These are phyloP conservation scores for Sphaerodactylus townsendi DNA, from an alignment of 2,113 vertebrate species.

Conservation along the genomic window DNA sequence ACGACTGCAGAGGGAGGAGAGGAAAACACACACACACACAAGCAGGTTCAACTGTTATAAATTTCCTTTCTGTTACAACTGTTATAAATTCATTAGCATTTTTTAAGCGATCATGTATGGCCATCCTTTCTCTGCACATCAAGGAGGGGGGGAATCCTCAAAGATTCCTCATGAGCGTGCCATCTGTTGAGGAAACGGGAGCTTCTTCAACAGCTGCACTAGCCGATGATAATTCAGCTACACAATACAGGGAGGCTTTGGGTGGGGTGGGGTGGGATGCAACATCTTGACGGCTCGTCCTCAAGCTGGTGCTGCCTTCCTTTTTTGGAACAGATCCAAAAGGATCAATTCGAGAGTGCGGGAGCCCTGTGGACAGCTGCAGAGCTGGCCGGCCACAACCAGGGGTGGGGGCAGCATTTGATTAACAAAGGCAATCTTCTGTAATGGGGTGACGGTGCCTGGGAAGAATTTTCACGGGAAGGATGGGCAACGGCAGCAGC, in stretches of 20 bases:
- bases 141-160: conserved; percentile 6
- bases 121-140: neutral
- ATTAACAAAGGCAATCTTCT: conserved; percentile 29
- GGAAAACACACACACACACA: neutral
- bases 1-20: conserved; percentile 51
- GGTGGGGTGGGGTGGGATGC: neutral
- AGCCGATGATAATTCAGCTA: neutral
- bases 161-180: conserved; percentile 13
- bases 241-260: too few relatives aligned
- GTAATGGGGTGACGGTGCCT: conserved; percentile 21
- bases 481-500: conserved; percentile 8
- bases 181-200: conserved; percentile 28
- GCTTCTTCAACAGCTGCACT: conserved; percentile 29
- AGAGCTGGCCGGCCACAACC: neutral
- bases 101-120: neutral
- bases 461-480: neutral
- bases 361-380: conserved; percentile 42
- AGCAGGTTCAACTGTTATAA: neutral
- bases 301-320: neutral
- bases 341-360: conserved; percentile 10
- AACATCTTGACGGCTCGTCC: neutral
- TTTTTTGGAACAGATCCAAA: conserved; percentile 12
- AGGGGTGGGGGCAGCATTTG: neutral
- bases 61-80: too few relatives aligned
- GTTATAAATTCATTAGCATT: too few relatives aligned